Evolutionary conservation across 2,113 vertebrate genomes (phyloP).

Genomic region (Tetrax tetrax): DNA sequence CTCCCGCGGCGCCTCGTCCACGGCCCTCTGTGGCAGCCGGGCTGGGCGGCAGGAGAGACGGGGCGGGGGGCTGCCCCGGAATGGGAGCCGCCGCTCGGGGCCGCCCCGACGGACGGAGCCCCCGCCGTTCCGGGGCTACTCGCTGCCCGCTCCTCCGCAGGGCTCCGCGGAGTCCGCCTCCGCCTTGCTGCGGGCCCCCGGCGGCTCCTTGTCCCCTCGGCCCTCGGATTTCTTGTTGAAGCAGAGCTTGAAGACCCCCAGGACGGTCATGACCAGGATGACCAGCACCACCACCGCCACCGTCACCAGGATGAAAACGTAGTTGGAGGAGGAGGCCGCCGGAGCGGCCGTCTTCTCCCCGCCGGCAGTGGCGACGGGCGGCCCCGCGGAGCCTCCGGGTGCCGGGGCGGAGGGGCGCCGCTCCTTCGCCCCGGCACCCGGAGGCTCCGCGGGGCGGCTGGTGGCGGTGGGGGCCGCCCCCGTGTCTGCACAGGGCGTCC

Average conservation of each 20-base stretch:
- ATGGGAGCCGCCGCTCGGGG: background rate
- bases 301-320: slow-evolving; percentile 72
- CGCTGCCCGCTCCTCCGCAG: background rate
- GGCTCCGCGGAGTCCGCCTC: background rate
- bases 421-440: background rate
- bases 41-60: background rate
- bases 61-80: background rate
- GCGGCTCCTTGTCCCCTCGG: background rate
- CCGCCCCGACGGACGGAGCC: background rate
- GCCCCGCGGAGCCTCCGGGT: background rate
- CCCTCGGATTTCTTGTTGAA: slow-evolving; percentile 44
- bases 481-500: background rate
- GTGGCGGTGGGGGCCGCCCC: background rate
- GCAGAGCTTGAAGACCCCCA: slow-evolving; percentile 74
- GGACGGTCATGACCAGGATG: slow-evolving; percentile 69
- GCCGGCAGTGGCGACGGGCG: background rate
- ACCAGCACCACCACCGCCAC: slow-evolving; percentile 70
- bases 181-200: background rate
- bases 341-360: background rate
- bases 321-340: slow-evolving; percentile 18
- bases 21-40: background rate
- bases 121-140: background rate
- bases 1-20: background rate
- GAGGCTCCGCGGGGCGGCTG: background rate
- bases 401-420: background rate